Base-by-base conservation (phyloP, 2,888 invertebrate species). In the Troides aeacus region DNA sequence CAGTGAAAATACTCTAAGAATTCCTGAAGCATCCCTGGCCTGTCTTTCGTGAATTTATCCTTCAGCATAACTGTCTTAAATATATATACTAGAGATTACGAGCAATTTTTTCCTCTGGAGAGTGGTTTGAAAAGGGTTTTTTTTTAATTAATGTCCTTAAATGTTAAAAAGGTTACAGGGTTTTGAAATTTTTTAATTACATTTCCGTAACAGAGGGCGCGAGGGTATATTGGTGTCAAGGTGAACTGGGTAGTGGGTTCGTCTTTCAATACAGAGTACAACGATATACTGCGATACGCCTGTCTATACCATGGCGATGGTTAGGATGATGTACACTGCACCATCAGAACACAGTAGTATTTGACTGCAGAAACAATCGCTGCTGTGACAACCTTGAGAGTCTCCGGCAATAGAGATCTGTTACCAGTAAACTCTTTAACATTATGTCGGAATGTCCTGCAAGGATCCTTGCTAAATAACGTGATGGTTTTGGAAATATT, bases 1-100 rank as follows among this genome's bases (percentile, higher is more conserved):
- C 60, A 36, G 36, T 36, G 68, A 68, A 64, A 68, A 68, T 64
- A 68, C 60, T 64, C 53, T 24, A 59, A 64, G 64, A 59, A 68
- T 68, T 50, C 60, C 63, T 50, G 30, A 53, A 68, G 39, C 68
- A 63, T 63, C 18, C 50, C 50, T 24, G 21, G 3, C 58, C 58
- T 64, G 30, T 64, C 21, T 50, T 64, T 59, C 58, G 39, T 64
- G 68, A 68, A 68, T 64, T 68, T 64, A 64, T 53, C 60, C 42
- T 68, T 39, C 58, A 7, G 39, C 56, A 36, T 4, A 24, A 63
- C 6, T 17, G 42, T 39, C 39, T 66, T 36, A 66, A 50, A 17
- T n/a, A 61, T 61, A 66, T 61, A 23, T 23, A 66, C 39, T 2
- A 15, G 23, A 36, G 46, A 66, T 60, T 24, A 57, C 46, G 57